Evolutionary conservation across 2,797 vertebrate genomes (phyloP), one percentile per base, ranked within the genome.

Genomic region (Buceros bicornis): DNA sequence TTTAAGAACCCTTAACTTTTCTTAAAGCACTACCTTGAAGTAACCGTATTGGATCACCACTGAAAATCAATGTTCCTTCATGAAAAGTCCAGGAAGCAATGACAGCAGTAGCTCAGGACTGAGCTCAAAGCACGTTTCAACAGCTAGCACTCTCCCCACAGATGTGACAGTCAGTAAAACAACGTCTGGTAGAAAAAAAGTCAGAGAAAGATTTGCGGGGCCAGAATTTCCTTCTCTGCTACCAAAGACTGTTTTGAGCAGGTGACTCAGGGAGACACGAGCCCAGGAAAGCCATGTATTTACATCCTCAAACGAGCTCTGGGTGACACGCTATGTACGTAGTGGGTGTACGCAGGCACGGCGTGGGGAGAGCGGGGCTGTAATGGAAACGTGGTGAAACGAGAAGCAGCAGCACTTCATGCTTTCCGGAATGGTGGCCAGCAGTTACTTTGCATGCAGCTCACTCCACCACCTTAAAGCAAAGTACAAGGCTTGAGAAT

Each of bases 291-390:
- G 26, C 17, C 45, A 4, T 3, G 17, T 83, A 4, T 76, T 88
- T 82, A 65, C 35, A 13, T 48, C 43, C 40, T 72, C 15, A 57
- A 51, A 72, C 11, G 37, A 81, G 72, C 48, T 33, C 20, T 40
- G 57, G 3, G 48, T 78, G 82, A 71, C 57, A 43, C 21, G 8
- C 5, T 37, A 2, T 5, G 73, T 79, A 78, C 66, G 8, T 3
- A 95, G 43, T 4, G 13, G 1, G 7, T 13, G 60, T 37, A 12
- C 0, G 20, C 47, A 65, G 62, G 6, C 60, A 35, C 33, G 1
- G 45, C 0, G 0, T 15, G 16, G 43, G n/a, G 67, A 77, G 15
- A 31, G 24, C 0, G 0, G 1, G 9, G 35, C 5, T 21, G 45
- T n/a, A 47, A 90, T 11, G 69, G 94, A 86, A 90, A 81, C 1